Evolutionary conservation across 1,140 invertebrate species (phyloP).

Genomic region (Drosophila parabipectinata): DNA sequence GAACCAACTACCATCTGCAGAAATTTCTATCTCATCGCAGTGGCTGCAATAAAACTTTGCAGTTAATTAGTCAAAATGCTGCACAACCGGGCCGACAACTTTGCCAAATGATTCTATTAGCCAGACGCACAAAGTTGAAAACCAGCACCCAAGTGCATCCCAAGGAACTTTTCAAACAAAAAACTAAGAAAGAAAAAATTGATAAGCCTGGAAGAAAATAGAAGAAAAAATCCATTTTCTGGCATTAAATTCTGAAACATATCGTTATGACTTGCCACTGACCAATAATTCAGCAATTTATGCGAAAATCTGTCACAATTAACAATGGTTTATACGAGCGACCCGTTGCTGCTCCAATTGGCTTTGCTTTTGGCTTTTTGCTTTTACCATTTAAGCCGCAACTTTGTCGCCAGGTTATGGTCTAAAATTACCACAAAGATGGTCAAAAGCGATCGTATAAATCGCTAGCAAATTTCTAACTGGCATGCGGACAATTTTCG

Average conservation of each 20-base stretch:
- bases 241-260: conserved; percentile 42
- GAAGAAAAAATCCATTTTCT: conserved; percentile 33
- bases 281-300: conserved; percentile 33
- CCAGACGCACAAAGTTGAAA: conserved; percentile 34
- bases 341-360: conserved; percentile 35
- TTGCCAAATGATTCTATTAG: conserved; percentile 64
- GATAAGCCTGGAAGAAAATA: not conserved
- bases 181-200: not conserved
- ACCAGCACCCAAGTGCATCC: conserved; percentile 11
- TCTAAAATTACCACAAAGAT: conserved; percentile 5
- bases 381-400: conserved; percentile 1
- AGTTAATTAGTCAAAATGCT: conserved; percentile 80
- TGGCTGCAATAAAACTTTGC: conserved; percentile 72
- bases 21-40: conserved; percentile 16
- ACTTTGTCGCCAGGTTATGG: conserved; percentile 21
- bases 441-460: conserved; percentile 5
- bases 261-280: conserved; percentile 17
- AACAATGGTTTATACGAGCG: conserved; percentile 45
- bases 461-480: conserved; percentile 12
- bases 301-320: conserved; percentile 30
- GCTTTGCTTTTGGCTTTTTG: not conserved
- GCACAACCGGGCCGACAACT: conserved; percentile 70
- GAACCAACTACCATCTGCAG: conserved; percentile 30
- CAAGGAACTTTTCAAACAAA: conserved; percentile 15
- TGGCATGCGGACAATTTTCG: conserved; percentile 6